Percentiles rank a stretch among this genome's conserved stretches.
Evolutionary conservation across 2,888 invertebrate genomes (phyloP).

Genomic region (Elmis aenea): DNA sequence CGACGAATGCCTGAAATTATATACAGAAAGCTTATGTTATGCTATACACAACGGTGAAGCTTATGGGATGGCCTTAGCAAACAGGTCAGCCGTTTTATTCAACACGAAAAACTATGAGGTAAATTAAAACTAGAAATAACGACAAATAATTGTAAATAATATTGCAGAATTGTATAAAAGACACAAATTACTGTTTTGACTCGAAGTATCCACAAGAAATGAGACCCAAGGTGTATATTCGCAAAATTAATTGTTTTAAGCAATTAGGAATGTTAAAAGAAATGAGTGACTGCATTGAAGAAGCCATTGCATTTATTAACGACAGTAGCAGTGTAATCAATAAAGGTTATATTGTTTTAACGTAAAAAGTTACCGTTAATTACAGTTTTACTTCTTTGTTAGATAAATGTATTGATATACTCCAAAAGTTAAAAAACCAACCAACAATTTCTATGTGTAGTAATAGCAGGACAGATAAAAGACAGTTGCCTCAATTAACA

Average conservation of each 20-base stretch:
- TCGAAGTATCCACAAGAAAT: slow-evolving; percentile 59
- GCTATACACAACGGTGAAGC: slow-evolving; percentile 54
- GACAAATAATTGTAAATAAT: neutral
- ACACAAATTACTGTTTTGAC: slow-evolving; percentile 57
- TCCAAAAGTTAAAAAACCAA: too few relatives aligned
- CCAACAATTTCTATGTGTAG: too few relatives aligned
- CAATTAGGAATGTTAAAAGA: slow-evolving; percentile 42
- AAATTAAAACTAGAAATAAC: slow-evolving; percentile 12
- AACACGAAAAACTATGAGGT: slow-evolving; percentile 58
- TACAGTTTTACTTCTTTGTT: too few relatives aligned
- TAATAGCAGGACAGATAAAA: too few relatives aligned
- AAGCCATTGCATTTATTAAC: slow-evolving; percentile 26
- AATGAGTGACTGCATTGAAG: slow-evolving; percentile 14
- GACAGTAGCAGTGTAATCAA: slow-evolving; percentile 1
- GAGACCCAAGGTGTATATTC: slow-evolving; percentile 60
- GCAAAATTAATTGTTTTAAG: slow-evolving; percentile 60
- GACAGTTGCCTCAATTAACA: too few relatives aligned
- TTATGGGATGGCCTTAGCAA: slow-evolving; percentile 60
- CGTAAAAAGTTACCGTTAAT: too few relatives aligned
- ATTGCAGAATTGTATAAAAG: slow-evolving; percentile 57
- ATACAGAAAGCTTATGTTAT: slow-evolving; percentile 58
- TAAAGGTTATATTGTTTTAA: too few relatives aligned
- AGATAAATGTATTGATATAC: too few relatives aligned
- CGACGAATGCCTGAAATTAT: slow-evolving; percentile 53
- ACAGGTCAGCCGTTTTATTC: slow-evolving; percentile 63